Base-by-base conservation (phyloP, 2,113 vertebrate genomes). In the Nesoenas mayeri region DNA sequence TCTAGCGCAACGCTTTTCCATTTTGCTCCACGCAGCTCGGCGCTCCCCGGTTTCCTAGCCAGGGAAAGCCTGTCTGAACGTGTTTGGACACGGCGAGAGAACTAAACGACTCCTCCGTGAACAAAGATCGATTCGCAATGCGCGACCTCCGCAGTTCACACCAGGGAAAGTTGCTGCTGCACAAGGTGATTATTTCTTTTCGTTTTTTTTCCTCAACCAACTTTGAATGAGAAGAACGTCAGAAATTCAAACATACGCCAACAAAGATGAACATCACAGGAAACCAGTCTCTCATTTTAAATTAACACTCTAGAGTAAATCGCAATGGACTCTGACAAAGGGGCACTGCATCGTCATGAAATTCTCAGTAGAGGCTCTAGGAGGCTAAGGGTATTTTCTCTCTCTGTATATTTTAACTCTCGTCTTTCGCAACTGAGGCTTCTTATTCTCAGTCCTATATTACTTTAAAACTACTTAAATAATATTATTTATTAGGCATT, bases 351-450 rank as follows among this genome's bases (percentile, higher is more conserved):
- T 89, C 95, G 91, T 97, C 97, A 98, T 94, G 96, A 97, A 95
- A 96, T 96, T 95, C 97, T 97, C 94, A 90, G 94, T 91, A 95
- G 97, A 98, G 98, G 98, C 98, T 98, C 98, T 98, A 98, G 98
- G 98, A 98, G 98, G 98, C 98, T 98, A 92, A 97, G 96, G 97
- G 97, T 93, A 95, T 94, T 97, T 97, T 94, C 94, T 96, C 94
- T 93, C 86, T 95, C 92, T 85, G 94, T 93, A 82, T 73, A 96
- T 38, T 86, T 73, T 93, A 96, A 74, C 91, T 96, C 75, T 96
- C 89, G 89, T 88, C 89, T 91, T 96, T 97, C 88, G 25, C 65
- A 65, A 86, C 47, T 89, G 78, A 93, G 90, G 80, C 60, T 86
- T 86, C 83, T 93, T 92, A 82, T 65, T 79, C 91, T 94, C 74